A percentile compares a stretch with the other conserved stretches of the same genome.
Evolutionary conservation across 2,888 invertebrate genomes (phyloP).

Genomic region (Zootermopsis nevadensis): DNA sequence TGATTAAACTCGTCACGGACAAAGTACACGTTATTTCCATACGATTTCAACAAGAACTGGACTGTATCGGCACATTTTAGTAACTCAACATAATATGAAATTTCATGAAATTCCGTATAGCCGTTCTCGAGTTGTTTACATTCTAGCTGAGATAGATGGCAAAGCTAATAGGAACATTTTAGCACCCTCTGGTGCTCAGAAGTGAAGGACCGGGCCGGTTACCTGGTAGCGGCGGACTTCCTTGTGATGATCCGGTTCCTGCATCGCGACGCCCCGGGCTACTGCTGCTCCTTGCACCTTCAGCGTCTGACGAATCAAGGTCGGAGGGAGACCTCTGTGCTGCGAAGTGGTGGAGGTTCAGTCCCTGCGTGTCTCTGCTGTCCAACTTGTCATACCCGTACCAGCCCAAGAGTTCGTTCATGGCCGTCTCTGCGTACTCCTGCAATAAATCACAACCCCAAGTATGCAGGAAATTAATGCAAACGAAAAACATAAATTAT

Average conservation of each 20-base stretch:
- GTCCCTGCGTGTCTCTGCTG: slow-evolving; percentile 71
- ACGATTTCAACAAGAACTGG: too few relatives aligned
- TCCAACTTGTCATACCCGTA: slow-evolving; percentile 86
- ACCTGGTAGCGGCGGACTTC: slow-evolving; percentile 50
- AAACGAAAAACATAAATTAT: too few relatives aligned
- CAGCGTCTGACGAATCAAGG: slow-evolving; percentile 52
- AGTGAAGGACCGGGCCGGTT: neutral
- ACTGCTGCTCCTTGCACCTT: slow-evolving; percentile 44
- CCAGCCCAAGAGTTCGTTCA: slow-evolving; percentile 93
- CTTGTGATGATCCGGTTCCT: slow-evolving; percentile 49
- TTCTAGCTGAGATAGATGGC: too few relatives aligned
- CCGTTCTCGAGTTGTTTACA: too few relatives aligned
- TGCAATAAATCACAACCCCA: slow-evolving; percentile 62
- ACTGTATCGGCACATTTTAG: too few relatives aligned
- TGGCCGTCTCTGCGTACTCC: slow-evolving; percentile 93
- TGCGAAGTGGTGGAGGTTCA: slow-evolving; percentile 62
- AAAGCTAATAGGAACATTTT: too few relatives aligned
- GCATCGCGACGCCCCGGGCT: slow-evolving; percentile 47
- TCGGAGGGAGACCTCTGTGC: slow-evolving; percentile 53
- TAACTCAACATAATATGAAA: too few relatives aligned
- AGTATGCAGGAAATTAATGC: too few relatives aligned
- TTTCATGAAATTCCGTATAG: too few relatives aligned
- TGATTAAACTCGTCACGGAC: too few relatives aligned
- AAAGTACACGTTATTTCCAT: too few relatives aligned
- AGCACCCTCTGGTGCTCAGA: too few relatives aligned